Percentiles rank a stretch among this genome's conserved stretches.
Conservation (phyloP, 92 coral and sea anemone genomes). For the Actinernus sp. region DNA sequence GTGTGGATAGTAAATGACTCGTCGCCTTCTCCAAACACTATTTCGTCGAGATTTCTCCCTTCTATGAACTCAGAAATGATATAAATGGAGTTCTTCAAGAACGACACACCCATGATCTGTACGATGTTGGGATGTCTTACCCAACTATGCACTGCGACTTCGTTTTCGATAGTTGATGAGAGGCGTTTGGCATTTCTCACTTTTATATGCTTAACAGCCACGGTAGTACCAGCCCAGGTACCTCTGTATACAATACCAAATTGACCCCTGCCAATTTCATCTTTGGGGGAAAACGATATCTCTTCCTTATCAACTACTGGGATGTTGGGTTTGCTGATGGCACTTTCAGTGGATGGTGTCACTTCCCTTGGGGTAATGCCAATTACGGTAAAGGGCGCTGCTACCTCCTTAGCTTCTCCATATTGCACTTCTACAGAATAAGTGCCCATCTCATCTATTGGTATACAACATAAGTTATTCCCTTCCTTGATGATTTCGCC, state of each 20-base stretch:
- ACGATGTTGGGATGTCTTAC: constrained; percentile 41
- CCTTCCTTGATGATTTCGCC: constrained; percentile 34
- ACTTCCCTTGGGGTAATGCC: not conserved
- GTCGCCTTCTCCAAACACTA: constrained; percentile 19
- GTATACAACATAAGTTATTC: constrained; percentile 12
- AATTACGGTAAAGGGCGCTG: constrained; percentile 11
- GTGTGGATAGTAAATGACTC: not conserved
- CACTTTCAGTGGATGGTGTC: not conserved
- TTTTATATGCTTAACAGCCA: constrained; percentile 39
- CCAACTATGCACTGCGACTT: constrained; percentile 29
- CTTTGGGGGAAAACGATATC: constrained; percentile 27
- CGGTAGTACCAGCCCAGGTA: constrained; percentile 31
- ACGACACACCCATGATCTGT: constrained; percentile 41
- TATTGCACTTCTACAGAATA: constrained; percentile 42
- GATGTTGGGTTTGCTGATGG: not conserved
- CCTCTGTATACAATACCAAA: constrained; percentile 67
- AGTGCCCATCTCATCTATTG: constrained; percentile 28
- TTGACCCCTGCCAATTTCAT: constrained; percentile 65
- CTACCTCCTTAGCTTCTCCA: constrained; percentile 5
- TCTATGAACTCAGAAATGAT: constrained; percentile 28
- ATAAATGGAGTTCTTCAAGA: constrained; percentile 27
- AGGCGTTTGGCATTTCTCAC: constrained; percentile 32
- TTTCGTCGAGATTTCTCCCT: constrained; percentile 26
- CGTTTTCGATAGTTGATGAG: constrained; percentile 19
- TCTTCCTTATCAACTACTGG: constrained; percentile 53